Evolutionary conservation across 2,113 vertebrate genomes (phyloP).

Genomic region (Cacatua alba): DNA sequence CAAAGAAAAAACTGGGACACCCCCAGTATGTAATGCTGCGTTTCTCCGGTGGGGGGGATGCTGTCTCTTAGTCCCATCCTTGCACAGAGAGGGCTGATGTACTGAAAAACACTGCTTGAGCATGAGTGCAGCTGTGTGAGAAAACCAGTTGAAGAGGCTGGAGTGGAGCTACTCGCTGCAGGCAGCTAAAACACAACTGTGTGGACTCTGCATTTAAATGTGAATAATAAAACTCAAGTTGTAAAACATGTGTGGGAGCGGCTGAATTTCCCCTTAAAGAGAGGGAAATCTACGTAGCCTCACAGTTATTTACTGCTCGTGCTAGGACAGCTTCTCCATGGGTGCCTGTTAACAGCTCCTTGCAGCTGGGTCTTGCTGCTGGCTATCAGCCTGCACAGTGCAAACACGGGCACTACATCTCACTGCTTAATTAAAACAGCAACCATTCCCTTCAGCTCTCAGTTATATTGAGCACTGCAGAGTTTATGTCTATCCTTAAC

Average conservation of each 20-base stretch:
- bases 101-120: background rate
- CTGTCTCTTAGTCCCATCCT: background rate
- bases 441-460: background rate
- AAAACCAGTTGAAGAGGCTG: background rate
- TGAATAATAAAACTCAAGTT: background rate
- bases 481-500: background rate
- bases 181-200: background rate
- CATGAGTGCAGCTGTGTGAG: background rate
- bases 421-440: background rate
- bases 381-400: background rate
- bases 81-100: background rate
- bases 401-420: background rate
- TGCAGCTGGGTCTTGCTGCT: background rate
- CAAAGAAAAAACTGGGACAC: background rate
- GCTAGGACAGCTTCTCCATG: background rate
- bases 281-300: background rate
- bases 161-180: background rate
- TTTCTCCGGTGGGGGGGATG: background rate
- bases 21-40: accelerated
- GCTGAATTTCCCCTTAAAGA: background rate
- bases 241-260: background rate
- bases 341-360: background rate
- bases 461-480: background rate
- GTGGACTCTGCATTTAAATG: background rate
- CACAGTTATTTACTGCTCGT: background rate